Evolutionary conservation across 2,797 vertebrate species (phyloP).

Genomic region (Hemibagrus guttatus): DNA sequence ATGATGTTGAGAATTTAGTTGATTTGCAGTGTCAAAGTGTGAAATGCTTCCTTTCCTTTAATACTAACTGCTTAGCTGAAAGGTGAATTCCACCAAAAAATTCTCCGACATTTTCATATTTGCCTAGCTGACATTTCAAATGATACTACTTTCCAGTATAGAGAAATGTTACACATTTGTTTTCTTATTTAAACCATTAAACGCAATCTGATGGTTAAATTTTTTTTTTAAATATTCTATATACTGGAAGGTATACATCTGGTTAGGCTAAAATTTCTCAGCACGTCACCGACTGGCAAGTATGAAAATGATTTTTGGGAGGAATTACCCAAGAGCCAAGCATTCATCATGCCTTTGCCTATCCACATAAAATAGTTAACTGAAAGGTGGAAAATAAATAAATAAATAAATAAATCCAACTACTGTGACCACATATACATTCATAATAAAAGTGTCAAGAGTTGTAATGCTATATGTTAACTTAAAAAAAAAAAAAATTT

Average conservation of each 20-base stretch:
- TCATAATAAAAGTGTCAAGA: not conserved
- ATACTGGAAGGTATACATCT: slow-evolving; percentile 13
- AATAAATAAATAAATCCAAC: not conserved
- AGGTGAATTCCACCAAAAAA: slow-evolving; percentile 29
- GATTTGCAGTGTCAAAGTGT: not conserved
- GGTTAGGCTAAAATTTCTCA: not conserved
- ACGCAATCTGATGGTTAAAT: not conserved
- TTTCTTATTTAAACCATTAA: not conserved
- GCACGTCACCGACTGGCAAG: not conserved
- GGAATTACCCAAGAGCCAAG: slow-evolving; percentile 17
- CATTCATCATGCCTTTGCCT: slow-evolving; percentile 49
- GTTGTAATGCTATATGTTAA: not conserved
- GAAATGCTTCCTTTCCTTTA: slow-evolving; percentile 42
- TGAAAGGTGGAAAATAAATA: not conserved
- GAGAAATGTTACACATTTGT: slow-evolving; percentile 3
- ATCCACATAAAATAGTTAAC: slow-evolving; percentile 14
- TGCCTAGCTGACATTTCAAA: not conserved
- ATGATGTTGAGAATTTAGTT: not conserved
- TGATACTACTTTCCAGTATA: slow-evolving; percentile 24
- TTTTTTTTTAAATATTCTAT: not conserved
- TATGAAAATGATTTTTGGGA: slow-evolving; percentile 1
- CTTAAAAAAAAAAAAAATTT: not conserved
- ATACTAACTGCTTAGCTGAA: not conserved
- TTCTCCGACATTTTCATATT: slow-evolving; percentile 28
- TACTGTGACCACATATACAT: not conserved